Evolutionary conservation across 1,140 invertebrate genomes (phyloP), one percentile per base, ranked within the genome.

Genomic region (Leptinotarsa texana): DNA sequence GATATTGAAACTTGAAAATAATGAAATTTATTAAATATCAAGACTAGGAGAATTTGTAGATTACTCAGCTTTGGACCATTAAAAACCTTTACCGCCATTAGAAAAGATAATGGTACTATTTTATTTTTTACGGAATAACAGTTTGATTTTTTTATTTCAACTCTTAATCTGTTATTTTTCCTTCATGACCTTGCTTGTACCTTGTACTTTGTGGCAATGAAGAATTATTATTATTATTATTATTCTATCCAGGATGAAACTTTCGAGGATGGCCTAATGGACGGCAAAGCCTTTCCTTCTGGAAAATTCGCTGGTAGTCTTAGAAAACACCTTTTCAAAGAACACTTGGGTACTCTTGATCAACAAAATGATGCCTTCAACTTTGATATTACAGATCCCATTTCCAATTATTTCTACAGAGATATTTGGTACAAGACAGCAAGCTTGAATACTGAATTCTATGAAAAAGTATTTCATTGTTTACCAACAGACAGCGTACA

Each of bases 261-360:
- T 77, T 96, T 94, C 84, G 90, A 92, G 33, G 89, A 93, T 70
- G 92, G 93, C 8, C 83, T 86, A 33, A 96, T 97, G 93, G 93
- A 96, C 85, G 93, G 93, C 0, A 87, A 91, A 69, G 85, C 91
- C 13, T 95, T 93, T 87, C 88, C 92, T 66, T 93, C 91, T 78
- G 97, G 97, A 3, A 90, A 90, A 78, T 97, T 95, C 86, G 95
- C 94, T 1, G 93, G 94, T 0, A 91, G 91, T 4, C 87, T 99
- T 21, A 86, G 97, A 68, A 93, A 93, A 82, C 91, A 92, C 62
- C 85, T 99, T 22, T 98, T 99, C 85, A 89, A 92, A 76, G 97
- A 99, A 86, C 97, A 99, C 87, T 88, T 99, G 47, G 88, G 88
- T 15, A 82, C 90, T 17, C 81, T 92, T 61, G 89, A 88, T 4